These are phyloP conservation scores for Gastrophryne carolinensis DNA, from an alignment of 2,797 vertebrate genomes.

Conservation along the genomic window DNA sequence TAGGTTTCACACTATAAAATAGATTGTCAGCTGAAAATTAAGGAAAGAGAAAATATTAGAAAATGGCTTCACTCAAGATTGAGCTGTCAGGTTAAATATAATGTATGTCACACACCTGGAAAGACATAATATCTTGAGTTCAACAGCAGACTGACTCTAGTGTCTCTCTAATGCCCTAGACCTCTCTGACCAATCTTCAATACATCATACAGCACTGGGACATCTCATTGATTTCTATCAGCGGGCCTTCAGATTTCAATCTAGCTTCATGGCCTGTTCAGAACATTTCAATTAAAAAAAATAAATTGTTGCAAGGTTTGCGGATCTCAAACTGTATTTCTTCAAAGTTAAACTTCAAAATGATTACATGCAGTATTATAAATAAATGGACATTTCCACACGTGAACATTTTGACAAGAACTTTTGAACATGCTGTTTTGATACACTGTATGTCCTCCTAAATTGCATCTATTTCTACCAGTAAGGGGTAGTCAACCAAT, in stretches of 20 bases:
- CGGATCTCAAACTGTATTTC: neutral
- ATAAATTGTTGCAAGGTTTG: neutral
- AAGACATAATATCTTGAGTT: constrained; percentile 17
- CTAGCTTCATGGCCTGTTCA: neutral
- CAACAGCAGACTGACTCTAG: neutral
- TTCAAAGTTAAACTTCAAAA: neutral
- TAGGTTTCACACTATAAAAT: constrained; percentile 9
- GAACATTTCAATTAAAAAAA: constrained; percentile 24
- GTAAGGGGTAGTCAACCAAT: no score
- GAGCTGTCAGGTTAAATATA: constrained; percentile 15
- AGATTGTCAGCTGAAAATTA: constrained; percentile 18
- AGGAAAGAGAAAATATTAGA: constrained; percentile 35
- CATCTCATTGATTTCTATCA: constrained; percentile 20
- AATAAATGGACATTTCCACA: no score
- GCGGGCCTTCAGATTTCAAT: constrained; percentile 1
- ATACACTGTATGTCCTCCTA: no score
- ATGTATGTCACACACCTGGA: constrained; percentile 27
- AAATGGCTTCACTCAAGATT: constrained; percentile 34
- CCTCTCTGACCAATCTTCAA: neutral
- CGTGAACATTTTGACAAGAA: no score
- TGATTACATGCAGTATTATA: neutral
- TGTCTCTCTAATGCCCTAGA: neutral
- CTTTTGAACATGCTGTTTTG: no score
- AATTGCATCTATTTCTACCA: no score
- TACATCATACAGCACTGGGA: constrained; percentile 2